Percentiles rank a stretch among this genome's conserved stretches.
Conservation (phyloP, 2,113 vertebrate genomes). For the pig (Sus scrofa) region T2T-Sscrofa CM000812.6:57366001-57366500, state of each 20-base stretch:
- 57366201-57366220: background rate
- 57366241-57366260: background rate
- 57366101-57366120: slow-evolving; percentile 65
- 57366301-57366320: background rate
- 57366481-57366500: background rate
- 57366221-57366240: background rate
- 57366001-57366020: slow-evolving; percentile 53
- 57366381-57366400: background rate
- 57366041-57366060: slow-evolving; percentile 1
- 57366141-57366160: background rate
- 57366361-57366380: background rate
- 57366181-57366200: background rate
- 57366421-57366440: slow-evolving; percentile 10
- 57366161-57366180: background rate
- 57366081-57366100: slow-evolving; percentile 26
- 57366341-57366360: background rate
- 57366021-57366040: slow-evolving; percentile 23
- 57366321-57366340: background rate
- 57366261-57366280: background rate
- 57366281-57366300: background rate
- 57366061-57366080: slow-evolving; percentile 7
- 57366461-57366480: background rate
- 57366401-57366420: background rate
- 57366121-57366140: slow-evolving; percentile 74
- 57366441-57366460: slow-evolving; percentile 43